These are phyloP conservation scores for Scaptomyza caliginosa DNA, from an alignment of 2,888 invertebrate species.

Conservation along the genomic window DNA sequence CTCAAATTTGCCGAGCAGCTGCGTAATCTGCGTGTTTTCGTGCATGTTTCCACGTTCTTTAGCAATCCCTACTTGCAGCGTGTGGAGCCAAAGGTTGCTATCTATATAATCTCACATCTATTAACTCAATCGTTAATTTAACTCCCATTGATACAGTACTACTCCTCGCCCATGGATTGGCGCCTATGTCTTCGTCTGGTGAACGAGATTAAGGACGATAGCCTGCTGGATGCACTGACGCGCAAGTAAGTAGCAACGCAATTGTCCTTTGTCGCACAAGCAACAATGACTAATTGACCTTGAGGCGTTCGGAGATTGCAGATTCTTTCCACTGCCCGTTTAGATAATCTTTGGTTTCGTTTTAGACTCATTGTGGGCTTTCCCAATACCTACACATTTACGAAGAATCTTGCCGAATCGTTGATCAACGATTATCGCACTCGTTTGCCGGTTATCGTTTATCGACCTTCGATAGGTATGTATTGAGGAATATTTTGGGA, in stretches of 20 bases:
- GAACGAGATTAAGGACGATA: conserved; percentile 54
- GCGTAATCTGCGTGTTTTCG: conserved; percentile 85
- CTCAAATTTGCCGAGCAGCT: conserved; percentile 86
- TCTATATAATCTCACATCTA: background rate
- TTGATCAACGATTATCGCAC: conserved; percentile 88
- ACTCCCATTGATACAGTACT: conserved; percentile 50
- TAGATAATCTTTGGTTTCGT: too few relatives aligned
- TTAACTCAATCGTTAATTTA: background rate
- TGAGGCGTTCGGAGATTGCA: too few relatives aligned
- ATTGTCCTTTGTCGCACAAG: background rate
- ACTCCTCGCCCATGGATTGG: conserved; percentile 79
- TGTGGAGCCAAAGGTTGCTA: conserved; percentile 88
- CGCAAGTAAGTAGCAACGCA: conserved; percentile 65
- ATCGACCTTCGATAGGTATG: conserved; percentile 93
- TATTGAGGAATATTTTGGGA: background rate
- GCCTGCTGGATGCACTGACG: conserved; percentile 62
- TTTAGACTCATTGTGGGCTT: conserved; percentile 74
- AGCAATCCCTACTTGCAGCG: conserved; percentile 90
- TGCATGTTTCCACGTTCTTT: conserved; percentile 95
- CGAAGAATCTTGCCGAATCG: conserved; percentile 94
- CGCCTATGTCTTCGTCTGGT: conserved; percentile 65
- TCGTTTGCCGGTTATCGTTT: conserved; percentile 89
- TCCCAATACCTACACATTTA: conserved; percentile 96
- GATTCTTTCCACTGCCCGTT: background rate
- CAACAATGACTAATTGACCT: background rate